Base-by-base conservation (phyloP, 2,113 vertebrate genomes). In the Garra rufa region DNA sequence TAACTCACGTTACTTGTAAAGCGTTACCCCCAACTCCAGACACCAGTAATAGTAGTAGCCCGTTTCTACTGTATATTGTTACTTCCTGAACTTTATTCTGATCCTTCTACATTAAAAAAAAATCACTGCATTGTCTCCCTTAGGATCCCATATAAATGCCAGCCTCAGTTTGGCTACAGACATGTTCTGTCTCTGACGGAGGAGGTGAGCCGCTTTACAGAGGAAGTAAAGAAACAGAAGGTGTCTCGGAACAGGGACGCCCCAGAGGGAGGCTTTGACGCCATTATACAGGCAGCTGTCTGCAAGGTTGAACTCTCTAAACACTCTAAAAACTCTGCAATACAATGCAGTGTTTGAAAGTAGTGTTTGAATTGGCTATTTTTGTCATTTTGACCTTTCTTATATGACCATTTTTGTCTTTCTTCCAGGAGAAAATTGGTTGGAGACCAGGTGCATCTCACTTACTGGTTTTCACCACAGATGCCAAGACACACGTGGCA, bases 101-200 rank as follows among this genome's bases (percentile, higher is more conserved):
- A 1, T 7, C 9, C 38, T 84, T 48, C 3, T 46, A 1, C 26
- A 6, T 38, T 17, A n/a, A n/a, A n/a, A n/a, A n/a, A n/a, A 34
- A 34, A 34, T 67, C 19, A 34, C 44, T 71, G 5, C 52, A 61
- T 63, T 44, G 34, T 75, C 24, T 43, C 73, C 52, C 52, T n/a
- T 26, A 79, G 96, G 85, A 95, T 94, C 0, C 93, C 93, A 43
- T 93, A 88, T 24, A 89, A 88, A 61, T 99, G 98, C 87, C 91
- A 97, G 89, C 96, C 97, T 24, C 97, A 98, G 95, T 99, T 99
- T 85, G 98, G 98, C 85, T 99, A 97, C 92, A 98, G 97, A 82
- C 97, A 99, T 0, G 97, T 99, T 26, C 89, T 99, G 89, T 93
- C 97, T 0, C 94, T 99, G 71, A 99, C 98, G 3, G 95, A 98